Conservation (phyloP, 92 coral and sea anemone genomes). For the Isaurus tuberculatus region DNA sequence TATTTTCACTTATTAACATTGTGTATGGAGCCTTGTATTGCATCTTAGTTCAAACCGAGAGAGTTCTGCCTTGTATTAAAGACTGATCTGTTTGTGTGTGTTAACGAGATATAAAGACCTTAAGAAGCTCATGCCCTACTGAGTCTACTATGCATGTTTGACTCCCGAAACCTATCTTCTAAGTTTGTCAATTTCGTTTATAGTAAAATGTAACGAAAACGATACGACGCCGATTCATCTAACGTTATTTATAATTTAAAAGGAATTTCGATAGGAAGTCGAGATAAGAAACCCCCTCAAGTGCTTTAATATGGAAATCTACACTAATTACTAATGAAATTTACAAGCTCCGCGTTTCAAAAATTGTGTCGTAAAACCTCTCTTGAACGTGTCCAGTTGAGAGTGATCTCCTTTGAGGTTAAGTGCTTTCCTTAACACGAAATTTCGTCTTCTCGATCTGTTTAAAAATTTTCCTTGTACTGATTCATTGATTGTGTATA, state of each 20-base stretch:
- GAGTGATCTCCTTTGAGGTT: background rate
- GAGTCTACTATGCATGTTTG: background rate
- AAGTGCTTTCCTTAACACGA: background rate
- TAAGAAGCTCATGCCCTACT: background rate
- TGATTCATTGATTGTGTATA: background rate
- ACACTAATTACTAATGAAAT: constrained; percentile 48
- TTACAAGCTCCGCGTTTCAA: constrained; percentile 31
- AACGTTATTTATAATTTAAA: constrained; percentile 32
- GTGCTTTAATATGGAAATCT: constrained; percentile 63
- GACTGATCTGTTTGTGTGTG: constrained; percentile 4
- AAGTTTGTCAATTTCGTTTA: background rate
- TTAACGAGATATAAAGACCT: background rate
- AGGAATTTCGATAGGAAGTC: constrained; percentile 42
- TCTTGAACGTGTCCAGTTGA: background rate
- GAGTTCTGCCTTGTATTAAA: constrained; percentile 6
- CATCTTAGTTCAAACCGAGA: constrained; percentile 3
- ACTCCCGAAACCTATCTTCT: background rate
- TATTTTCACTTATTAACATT: constrained; percentile 8
- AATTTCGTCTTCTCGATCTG: background rate
- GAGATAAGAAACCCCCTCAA: constrained; percentile 30
- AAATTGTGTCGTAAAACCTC: constrained; percentile 15
- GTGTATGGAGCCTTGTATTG: background rate
- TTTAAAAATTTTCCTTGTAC: background rate
- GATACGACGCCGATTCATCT: constrained; percentile 14
- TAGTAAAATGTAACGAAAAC: background rate